phyloP scores from a whole-genome alignment of 2,888 invertebrate genomes.

The Drosophila yooni region DNA sequence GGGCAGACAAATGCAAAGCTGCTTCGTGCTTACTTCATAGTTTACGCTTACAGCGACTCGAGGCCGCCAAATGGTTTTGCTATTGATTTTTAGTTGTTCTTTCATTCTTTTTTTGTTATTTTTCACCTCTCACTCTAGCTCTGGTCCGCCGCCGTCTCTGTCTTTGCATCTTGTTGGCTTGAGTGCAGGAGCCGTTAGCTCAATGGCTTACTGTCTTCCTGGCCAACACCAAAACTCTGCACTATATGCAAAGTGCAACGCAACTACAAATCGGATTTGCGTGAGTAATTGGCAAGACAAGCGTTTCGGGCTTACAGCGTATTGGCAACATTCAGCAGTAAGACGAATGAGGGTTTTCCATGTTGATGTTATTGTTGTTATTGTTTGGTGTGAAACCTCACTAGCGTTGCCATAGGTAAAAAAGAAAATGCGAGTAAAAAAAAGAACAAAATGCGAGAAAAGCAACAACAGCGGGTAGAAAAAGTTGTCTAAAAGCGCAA shows the following conservation, averaged over 20 bases:
- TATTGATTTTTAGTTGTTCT: constrained; percentile 70
- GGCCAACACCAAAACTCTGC: constrained; percentile 11
- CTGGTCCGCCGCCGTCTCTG: background rate
- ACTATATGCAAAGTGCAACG: constrained; percentile 39
- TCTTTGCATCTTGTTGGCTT: constrained; percentile 20
- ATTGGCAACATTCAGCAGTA: constrained; percentile 45
- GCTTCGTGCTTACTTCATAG: constrained; percentile 78
- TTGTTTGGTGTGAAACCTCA: constrained; percentile 65
- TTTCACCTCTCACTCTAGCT: constrained; percentile 12
- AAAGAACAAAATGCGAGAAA: constrained; percentile 6
- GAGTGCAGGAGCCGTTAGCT: constrained; percentile 20
- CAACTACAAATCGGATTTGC: constrained; percentile 79
- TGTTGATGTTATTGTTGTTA: constrained; percentile 8
- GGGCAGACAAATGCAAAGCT: constrained; percentile 69
- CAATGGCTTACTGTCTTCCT: constrained; percentile 45
- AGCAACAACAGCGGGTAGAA: constrained; percentile 5
- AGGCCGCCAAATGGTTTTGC: constrained; percentile 67
- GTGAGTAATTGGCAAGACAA: constrained; percentile 81
- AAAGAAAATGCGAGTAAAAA: constrained; percentile 23
- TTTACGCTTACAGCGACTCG: constrained; percentile 58
- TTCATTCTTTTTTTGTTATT: background rate
- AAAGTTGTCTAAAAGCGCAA: constrained; percentile 61
- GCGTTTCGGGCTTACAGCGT: constrained; percentile 54
- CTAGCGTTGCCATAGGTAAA: constrained; percentile 59
- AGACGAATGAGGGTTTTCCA: constrained; percentile 21